Conservation (phyloP, 1,140 invertebrate species). For the Leucophenga varia region DNA sequence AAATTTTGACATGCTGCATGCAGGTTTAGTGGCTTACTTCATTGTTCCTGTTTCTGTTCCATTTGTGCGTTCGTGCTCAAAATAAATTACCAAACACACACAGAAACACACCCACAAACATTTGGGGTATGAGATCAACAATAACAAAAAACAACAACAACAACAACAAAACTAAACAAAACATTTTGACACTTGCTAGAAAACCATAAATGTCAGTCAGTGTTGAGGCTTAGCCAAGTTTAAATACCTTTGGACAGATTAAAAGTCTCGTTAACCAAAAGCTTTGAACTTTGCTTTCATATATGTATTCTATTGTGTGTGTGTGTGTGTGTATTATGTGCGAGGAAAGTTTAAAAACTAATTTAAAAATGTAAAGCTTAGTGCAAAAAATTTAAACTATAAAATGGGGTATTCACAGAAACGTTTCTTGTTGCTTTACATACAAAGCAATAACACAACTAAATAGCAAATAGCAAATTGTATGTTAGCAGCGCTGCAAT, state of each 20-base stretch:
- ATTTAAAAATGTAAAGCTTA: no score
- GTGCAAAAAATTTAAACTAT: no score
- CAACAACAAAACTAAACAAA: constrained; percentile 25
- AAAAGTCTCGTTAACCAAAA: constrained; percentile 54
- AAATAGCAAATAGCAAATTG: no score
- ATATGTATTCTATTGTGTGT: constrained; percentile 1
- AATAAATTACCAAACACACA: constrained; percentile 52
- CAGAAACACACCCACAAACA: background rate
- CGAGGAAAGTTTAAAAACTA: no score
- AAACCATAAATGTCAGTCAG: constrained; percentile 55
- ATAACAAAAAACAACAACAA: no score
- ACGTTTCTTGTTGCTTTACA: no score
- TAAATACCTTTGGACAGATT: constrained; percentile 56
- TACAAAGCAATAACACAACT: no score
- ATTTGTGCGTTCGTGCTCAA: no score
- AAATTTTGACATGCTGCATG: constrained; percentile 8
- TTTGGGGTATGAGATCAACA: background rate
- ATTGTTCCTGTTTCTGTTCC: no score
- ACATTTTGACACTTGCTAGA: constrained; percentile 54
- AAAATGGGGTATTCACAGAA: no score
- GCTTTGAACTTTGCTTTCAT: constrained; percentile 26
- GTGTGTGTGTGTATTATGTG: constrained; percentile 6
- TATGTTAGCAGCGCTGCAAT: no score
- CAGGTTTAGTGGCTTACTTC: no score
- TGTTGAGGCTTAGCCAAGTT: constrained; percentile 51